Percentiles rank a stretch among this genome's conserved stretches.
Conservation (phyloP, 2,113 vertebrate genomes). For the Seriola rivoliana region DNA sequence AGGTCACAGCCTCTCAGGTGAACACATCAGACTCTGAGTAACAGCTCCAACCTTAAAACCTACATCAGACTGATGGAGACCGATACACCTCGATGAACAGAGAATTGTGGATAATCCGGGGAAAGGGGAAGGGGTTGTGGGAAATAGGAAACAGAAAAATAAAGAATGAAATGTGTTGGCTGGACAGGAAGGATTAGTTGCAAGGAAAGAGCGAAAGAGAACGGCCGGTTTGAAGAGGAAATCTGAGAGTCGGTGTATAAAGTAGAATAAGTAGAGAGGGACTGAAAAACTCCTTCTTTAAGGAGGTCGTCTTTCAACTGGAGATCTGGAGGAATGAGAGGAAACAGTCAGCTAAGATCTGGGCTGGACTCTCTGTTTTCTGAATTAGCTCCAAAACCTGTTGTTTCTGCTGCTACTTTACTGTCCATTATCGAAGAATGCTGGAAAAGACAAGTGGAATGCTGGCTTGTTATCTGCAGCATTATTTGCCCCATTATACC, state of each 20-base stretch:
- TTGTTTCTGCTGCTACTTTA: background rate
- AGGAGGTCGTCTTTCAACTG: constrained; percentile 26
- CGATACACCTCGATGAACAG: constrained; percentile 13
- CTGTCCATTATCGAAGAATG: constrained; percentile 37
- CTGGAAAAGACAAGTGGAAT: constrained; percentile 56
- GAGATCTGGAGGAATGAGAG: constrained; percentile 11
- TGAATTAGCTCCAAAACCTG: constrained; percentile 1
- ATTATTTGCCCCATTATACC: constrained; percentile 67
- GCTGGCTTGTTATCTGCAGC: constrained; percentile 70
- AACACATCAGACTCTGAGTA: constrained; percentile 56
- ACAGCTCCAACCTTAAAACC: constrained; percentile 34
- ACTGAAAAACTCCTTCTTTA: constrained; percentile 29
- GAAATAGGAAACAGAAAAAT: constrained; percentile 1
- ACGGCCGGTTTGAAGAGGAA: constrained; percentile 31
- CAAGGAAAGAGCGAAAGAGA: constrained; percentile 17
- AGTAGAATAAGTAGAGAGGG: constrained; percentile 32
- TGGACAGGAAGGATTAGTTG: constrained; percentile 53
- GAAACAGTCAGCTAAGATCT: constrained; percentile 16
- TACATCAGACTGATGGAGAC: background rate
- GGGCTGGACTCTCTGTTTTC: background rate
- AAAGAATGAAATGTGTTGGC: background rate
- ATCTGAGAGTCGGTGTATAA: constrained; percentile 31
- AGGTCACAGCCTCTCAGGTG: constrained; percentile 70
- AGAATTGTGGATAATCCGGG: constrained; percentile 2
- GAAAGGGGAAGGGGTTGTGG: background rate